Percentiles rank a stretch among this genome's conserved stretches.
Evolutionary conservation across 2,888 invertebrate genomes (phyloP).

Genomic region (Amphipoea oculea): DNA sequence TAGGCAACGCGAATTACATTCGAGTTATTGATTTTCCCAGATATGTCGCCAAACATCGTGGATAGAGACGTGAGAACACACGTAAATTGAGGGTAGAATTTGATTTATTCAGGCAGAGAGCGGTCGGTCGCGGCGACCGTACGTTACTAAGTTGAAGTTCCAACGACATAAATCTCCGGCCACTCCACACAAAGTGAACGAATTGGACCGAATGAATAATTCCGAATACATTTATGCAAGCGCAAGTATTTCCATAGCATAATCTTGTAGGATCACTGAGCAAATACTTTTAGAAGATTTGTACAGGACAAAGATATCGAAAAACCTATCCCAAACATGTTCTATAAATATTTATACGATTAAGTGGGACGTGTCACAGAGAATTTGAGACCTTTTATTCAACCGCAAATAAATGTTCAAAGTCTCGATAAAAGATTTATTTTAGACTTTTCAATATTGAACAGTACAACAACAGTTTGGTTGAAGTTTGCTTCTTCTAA

Average conservation of each 20-base stretch:
- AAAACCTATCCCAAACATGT: slow-evolving; percentile 35
- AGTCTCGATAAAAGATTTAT: slow-evolving; percentile 26
- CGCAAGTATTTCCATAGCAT: slow-evolving; percentile 70
- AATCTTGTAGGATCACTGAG: slow-evolving; percentile 64
- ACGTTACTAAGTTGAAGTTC: slow-evolving; percentile 82
- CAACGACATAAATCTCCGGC: slow-evolving; percentile 82
- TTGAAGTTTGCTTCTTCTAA: slow-evolving; percentile 56
- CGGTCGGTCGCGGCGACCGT: slow-evolving; percentile 73
- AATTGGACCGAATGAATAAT: slow-evolving; percentile 82
- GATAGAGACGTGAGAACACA: slow-evolving; percentile 40
- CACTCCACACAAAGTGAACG: slow-evolving; percentile 78
- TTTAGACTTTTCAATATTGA: slow-evolving; percentile 43
- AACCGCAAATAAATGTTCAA: slow-evolving; percentile 15
- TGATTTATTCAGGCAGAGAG: slow-evolving; percentile 80
- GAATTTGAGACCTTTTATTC: slow-evolving; percentile 16
- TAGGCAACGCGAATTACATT: not conserved
- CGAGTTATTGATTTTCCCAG: slow-evolving; percentile 22
- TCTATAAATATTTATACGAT: slow-evolving; percentile 49
- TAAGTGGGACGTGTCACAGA: slow-evolving; percentile 44
- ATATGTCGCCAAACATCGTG: slow-evolving; percentile 17
- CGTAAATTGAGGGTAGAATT: slow-evolving; percentile 65
- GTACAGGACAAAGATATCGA: slow-evolving; percentile 46
- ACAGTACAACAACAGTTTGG: slow-evolving; percentile 40
- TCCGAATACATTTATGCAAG: slow-evolving; percentile 77
- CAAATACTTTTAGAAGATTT: slow-evolving; percentile 67